phyloP scores from a whole-genome alignment of 2,888 invertebrate species.

The Tetranychus truncatus region DNA sequence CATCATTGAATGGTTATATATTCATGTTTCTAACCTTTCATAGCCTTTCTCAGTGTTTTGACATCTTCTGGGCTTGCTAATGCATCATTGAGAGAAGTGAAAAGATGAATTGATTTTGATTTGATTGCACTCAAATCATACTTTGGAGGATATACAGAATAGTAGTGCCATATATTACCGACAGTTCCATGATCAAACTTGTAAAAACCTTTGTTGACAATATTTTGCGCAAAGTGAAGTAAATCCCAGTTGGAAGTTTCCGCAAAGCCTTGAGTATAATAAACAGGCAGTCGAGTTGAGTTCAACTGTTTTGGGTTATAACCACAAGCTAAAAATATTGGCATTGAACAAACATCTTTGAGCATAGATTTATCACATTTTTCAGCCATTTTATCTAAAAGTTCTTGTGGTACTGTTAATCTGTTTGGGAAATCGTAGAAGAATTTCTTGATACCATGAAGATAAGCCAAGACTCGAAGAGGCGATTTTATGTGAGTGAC shows the following conservation, averaged over 20 bases:
- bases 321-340: conserved; percentile 53
- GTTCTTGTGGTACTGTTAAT: conserved; percentile 48
- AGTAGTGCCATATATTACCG: not conserved
- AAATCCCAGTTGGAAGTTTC: conserved; percentile 36
- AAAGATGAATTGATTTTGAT: conserved; percentile 30
- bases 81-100: conserved; percentile 32
- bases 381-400: conserved; percentile 45
- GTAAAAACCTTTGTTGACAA: not conserved
- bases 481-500: conserved; percentile 48
- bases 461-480: conserved; percentile 46
- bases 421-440: conserved; percentile 11
- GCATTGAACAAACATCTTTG: conserved; percentile 47
- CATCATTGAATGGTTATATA: not conserved
- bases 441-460: not conserved
- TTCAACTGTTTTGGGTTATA: conserved; percentile 51
- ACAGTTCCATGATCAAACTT: conserved; percentile 12
- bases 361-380: not conserved
- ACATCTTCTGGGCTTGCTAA: conserved; percentile 32
- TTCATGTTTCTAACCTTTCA: conserved; percentile 28
- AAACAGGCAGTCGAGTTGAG: conserved; percentile 36
- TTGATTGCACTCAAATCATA: conserved; percentile 29
- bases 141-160: conserved; percentile 29
- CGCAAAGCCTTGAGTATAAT: conserved; percentile 34
- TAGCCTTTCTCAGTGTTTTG: conserved; percentile 25
- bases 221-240: conserved; percentile 34